Percentiles rank a stretch among this genome's conserved stretches.
phyloP scores from a whole-genome alignment of 2,888 invertebrate species.

The Pyrrhosoma nymphula region DNA sequence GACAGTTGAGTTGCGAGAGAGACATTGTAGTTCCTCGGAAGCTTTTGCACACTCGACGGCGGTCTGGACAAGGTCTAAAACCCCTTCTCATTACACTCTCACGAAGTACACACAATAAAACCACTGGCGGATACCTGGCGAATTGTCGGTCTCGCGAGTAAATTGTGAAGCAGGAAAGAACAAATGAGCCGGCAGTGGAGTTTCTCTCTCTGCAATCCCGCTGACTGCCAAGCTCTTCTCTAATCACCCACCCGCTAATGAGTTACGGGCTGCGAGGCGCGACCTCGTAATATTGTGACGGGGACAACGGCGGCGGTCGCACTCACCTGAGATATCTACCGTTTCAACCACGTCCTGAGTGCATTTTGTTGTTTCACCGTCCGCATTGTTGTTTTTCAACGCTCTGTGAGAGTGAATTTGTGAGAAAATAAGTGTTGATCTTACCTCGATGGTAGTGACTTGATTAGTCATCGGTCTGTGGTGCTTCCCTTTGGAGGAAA shows the following conservation, averaged over 20 bases:
- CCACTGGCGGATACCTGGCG: background rate
- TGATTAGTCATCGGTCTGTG: no score
- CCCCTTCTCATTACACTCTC: background rate
- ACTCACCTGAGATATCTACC: background rate
- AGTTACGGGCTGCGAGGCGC: background rate
- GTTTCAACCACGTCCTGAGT: background rate
- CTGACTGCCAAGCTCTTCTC: background rate
- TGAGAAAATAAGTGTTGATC: no score
- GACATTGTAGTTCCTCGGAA: background rate
- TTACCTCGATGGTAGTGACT: no score
- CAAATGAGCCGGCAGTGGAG: background rate
- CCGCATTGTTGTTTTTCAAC: background rate
- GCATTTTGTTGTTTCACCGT: background rate
- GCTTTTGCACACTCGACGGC: background rate
- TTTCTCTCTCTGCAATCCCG: background rate
- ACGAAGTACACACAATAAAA: background rate
- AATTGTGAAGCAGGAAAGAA: background rate
- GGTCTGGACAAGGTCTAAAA: background rate
- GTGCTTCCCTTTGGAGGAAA: no score
- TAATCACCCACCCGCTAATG: background rate
- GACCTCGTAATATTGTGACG: background rate
- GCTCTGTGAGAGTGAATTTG: no score
- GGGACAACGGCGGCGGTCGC: background rate
- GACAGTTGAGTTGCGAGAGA: conserved; percentile 12
- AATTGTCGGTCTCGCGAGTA: conserved; percentile 22